A percentile compares a stretch with the other conserved stretches of the same genome.
Evolutionary conservation across 1,140 invertebrate species (phyloP).

Genomic region (Whitmania pigra): DNA sequence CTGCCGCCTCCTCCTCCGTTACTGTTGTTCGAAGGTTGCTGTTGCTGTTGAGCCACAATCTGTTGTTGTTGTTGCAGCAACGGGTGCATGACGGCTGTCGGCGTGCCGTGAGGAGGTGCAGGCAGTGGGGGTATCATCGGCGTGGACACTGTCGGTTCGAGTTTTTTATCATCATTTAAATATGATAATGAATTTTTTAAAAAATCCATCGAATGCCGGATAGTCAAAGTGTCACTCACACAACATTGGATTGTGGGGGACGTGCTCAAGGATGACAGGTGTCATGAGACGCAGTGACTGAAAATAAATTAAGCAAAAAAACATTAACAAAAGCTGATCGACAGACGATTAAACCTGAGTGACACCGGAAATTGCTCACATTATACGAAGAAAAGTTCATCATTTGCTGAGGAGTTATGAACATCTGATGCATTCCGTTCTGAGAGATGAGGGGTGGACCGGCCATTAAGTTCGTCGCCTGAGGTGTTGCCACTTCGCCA

Average conservation of each 20-base stretch:
- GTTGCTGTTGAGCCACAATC: neutral
- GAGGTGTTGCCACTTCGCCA: neutral
- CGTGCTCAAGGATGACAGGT: no score
- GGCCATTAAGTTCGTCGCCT: neutral
- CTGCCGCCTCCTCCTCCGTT: neutral
- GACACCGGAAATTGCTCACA: no score
- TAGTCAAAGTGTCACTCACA: no score
- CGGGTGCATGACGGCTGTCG: neutral
- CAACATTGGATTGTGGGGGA: no score
- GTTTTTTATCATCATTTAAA: no score
- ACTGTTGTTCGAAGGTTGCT: neutral
- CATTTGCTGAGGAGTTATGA: neutral
- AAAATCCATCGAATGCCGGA: no score
- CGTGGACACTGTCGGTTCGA: neutral
- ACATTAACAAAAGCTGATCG: no score
- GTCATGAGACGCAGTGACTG: no score
- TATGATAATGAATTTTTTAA: no score
- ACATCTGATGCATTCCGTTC: neutral
- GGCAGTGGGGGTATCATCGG: conserved; percentile 3
- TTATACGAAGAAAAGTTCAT: conserved; percentile 1
- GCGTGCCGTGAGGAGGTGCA: neutral
- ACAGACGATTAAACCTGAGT: no score
- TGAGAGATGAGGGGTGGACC: conserved; percentile 2
- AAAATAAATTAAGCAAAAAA: no score
- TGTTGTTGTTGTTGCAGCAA: neutral